Evolutionary conservation across 2,888 invertebrate species (phyloP).

Genomic region (Caenorhabditis virilis): DNA sequence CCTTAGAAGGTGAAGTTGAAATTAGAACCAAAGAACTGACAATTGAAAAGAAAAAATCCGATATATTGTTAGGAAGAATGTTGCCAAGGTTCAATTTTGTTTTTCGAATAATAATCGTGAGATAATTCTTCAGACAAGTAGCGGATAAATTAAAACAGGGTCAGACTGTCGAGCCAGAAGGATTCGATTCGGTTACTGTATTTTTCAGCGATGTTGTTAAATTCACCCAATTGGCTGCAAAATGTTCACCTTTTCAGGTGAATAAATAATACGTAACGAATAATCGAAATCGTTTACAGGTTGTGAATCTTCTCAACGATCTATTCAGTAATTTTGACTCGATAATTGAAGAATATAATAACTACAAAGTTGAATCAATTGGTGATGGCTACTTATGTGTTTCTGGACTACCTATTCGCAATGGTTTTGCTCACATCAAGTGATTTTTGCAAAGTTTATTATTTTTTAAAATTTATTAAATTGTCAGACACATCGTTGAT

Average conservation of each 20-base stretch:
- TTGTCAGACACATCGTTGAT: constrained; percentile 54
- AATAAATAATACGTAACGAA: not conserved
- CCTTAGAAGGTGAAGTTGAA: constrained; percentile 59
- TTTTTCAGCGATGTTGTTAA: constrained; percentile 66
- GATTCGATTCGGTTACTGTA: constrained; percentile 62
- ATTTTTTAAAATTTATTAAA: not conserved
- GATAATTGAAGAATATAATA: constrained; percentile 60
- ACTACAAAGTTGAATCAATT: constrained; percentile 67
- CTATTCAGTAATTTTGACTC: constrained; percentile 61
- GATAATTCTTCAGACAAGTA: constrained; percentile 54
- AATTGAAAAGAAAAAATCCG: constrained; percentile 63
- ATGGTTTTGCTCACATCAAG: constrained; percentile 52
- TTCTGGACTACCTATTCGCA: constrained; percentile 62
- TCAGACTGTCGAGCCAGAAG: constrained; percentile 63
- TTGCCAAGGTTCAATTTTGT: constrained; percentile 48
- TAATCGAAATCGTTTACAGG: constrained; percentile 16
- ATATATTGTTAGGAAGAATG: constrained; percentile 60
- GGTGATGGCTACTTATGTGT: constrained; percentile 66
- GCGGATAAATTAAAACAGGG: constrained; percentile 64
- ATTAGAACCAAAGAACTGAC: constrained; percentile 59
- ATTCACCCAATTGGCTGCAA: constrained; percentile 61
- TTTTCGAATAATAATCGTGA: not conserved
- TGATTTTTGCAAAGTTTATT: not conserved
- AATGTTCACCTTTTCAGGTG: constrained; percentile 65
- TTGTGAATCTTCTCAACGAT: constrained; percentile 61